These are phyloP conservation scores for Microctonus aethiopoides DNA, from an alignment of 2,888 invertebrate genomes.

Conservation along the genomic window DNA sequence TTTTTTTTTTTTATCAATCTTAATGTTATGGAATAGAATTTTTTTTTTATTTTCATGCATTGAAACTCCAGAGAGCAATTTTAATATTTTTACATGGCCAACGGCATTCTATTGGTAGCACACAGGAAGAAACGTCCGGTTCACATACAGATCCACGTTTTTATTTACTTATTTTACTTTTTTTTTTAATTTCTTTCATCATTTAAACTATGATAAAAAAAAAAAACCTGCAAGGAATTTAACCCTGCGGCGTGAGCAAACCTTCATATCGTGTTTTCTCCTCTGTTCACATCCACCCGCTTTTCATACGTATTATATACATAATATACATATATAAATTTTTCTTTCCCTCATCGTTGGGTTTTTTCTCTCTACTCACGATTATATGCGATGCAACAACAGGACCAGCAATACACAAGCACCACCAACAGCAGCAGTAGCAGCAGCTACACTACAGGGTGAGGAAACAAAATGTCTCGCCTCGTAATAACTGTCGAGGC, in stretches of 20 bases:
- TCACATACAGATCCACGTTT: not conserved
- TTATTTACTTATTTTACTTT: slow-evolving; percentile 7
- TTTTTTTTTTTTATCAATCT: too few species aligned
- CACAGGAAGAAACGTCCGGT: not conserved
- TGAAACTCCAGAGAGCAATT: slow-evolving; percentile 18
- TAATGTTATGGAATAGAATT: too few species aligned
- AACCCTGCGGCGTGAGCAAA: not conserved
- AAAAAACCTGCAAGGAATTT: slow-evolving; percentile 28
- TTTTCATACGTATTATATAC: too few species aligned
- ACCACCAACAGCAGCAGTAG: not conserved
- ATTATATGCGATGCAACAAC: not conserved
- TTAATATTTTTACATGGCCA: slow-evolving; percentile 11
- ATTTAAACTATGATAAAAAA: slow-evolving; percentile 8
- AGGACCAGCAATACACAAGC: not conserved
- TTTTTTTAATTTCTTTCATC: not conserved
- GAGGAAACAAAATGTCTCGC: slow-evolving; percentile 40
- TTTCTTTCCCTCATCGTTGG: slow-evolving; percentile 15
- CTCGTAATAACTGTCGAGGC: slow-evolving; percentile 41
- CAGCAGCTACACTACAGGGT: slow-evolving; percentile 9
- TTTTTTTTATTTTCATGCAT: not conserved
- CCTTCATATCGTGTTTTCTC: not conserved
- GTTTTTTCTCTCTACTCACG: slow-evolving; percentile 16
- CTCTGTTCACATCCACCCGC: not conserved
- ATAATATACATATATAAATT: not conserved
- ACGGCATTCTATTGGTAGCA: not conserved